phyloP scores from a whole-genome alignment of 1,140 invertebrate species.

The Micrasema longulum region DNA sequence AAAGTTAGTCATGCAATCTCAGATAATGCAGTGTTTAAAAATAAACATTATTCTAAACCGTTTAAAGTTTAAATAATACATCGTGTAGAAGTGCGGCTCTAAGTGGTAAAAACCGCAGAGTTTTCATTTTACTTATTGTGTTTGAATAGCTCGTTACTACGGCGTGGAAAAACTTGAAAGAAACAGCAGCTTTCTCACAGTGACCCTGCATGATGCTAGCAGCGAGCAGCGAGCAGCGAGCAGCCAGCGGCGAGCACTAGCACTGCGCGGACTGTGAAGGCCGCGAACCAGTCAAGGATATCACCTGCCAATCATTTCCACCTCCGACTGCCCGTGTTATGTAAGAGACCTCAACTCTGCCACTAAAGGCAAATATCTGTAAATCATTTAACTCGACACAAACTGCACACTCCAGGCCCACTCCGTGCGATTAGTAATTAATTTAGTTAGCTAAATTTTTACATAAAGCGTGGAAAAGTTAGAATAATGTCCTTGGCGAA shows the following conservation, averaged over 20 bases:
- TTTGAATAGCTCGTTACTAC: no score
- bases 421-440: neutral
- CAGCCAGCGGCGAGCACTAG: constrained; percentile 8
- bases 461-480: no score
- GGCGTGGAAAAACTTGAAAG: constrained; percentile 10
- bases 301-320: constrained; percentile 53
- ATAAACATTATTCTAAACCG: no score
- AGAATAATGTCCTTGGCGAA: no score
- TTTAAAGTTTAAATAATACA: no score
- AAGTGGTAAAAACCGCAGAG: no score
- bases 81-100: no score
- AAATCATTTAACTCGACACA: constrained; percentile 6
- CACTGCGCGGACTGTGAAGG: constrained; percentile 14
- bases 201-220: constrained; percentile 25
- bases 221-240: constrained; percentile 18
- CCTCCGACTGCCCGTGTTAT: constrained; percentile 23
- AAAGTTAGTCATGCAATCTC: no score
- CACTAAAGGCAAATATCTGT: neutral
- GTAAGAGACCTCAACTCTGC: constrained; percentile 6
- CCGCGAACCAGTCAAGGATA: constrained; percentile 51
- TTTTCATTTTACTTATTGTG: no score
- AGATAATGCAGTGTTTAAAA: no score
- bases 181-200: constrained; percentile 22
- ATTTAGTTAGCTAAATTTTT: no score
- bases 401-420: neutral